phyloP scores from a whole-genome alignment of 2,888 invertebrate genomes.

The Fragum fragum region DNA sequence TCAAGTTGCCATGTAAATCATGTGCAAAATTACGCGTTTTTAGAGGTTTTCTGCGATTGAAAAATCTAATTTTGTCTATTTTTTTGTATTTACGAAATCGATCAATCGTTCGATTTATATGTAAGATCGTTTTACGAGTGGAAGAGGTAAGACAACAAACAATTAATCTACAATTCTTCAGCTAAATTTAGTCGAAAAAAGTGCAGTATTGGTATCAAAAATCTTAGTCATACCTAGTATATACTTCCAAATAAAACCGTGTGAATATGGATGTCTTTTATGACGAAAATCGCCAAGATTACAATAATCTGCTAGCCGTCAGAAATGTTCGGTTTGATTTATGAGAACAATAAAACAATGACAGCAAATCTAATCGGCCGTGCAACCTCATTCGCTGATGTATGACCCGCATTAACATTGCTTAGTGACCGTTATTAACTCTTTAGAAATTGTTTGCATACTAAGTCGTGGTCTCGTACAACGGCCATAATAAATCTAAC shows the following conservation, averaged over 20 bases:
- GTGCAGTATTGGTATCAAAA: too few relatives aligned
- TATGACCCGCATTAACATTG: conserved; percentile 34
- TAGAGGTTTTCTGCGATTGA: too few relatives aligned
- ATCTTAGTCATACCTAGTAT: too few relatives aligned
- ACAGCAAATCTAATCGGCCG: conserved; percentile 23
- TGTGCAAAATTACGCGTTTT: too few relatives aligned
- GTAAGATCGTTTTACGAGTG: too few relatives aligned
- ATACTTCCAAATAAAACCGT: neutral
- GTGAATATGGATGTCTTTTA: neutral
- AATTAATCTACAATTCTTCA: too few relatives aligned
- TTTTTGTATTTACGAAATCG: too few relatives aligned
- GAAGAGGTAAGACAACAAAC: too few relatives aligned
- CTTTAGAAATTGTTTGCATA: conserved; percentile 34
- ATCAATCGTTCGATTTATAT: too few relatives aligned
- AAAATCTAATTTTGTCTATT: too few relatives aligned
- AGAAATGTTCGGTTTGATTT: conserved; percentile 16
- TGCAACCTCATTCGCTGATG: conserved; percentile 10
- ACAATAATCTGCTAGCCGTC: conserved; percentile 28
- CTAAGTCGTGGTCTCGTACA: conserved; percentile 24
- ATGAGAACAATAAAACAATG: conserved; percentile 31
- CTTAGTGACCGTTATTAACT: conserved; percentile 35
- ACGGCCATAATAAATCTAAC: conserved; percentile 27
- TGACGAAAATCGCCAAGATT: conserved; percentile 2
- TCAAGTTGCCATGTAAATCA: too few relatives aligned
- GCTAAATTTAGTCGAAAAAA: too few relatives aligned